Evolutionary conservation across 2,888 invertebrate genomes (phyloP), one percentile per base, ranked within the genome.

Genomic region (Halictus quadricinctus): DNA sequence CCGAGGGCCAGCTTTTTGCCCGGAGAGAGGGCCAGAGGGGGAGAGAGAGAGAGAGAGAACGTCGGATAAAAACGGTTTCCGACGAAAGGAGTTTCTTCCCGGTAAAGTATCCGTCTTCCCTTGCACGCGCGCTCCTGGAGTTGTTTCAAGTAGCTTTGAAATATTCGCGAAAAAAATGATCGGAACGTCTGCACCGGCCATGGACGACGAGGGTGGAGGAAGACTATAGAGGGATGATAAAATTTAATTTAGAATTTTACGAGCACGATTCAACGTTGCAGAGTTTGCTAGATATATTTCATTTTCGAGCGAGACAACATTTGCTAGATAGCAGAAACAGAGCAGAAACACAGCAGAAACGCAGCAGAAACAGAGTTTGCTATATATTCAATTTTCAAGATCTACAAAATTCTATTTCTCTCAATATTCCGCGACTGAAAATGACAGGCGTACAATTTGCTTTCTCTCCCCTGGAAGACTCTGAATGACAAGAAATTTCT

Each of bases 111-210:
- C 75, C 60, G 75, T 78, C 77, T 83, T 80, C 58, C 48, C 21
- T 25, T 36, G 18, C 66, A 69, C 25, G 60, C 50, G 29, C 21
- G 48, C 25, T n/a, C 3, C 6, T 48, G 12, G 50, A 66, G 48
- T 77, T 81, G 10, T 41, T 46, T 46, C 60, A n/a, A 66, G 89
- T 86, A 81, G 79, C 74, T 82, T 76, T 77, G 87, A 78, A 80
- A 81, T 88, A 89, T 84, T 87, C 80, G 82, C 82, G 70, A 69
- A 78, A 41, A 41, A 69, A 69, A 41, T 69, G 10, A 41, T 41
- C 12, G 58, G 36, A 69, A 72, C 69, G 3, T 64, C 43, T n/a
- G 60, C 76, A 69, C 29, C 54, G 76, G 50, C 76, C 66, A 79
- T 46, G 79, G 64, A 46, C 36, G 80, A 50, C 54, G 36, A 21